phyloP scores from a whole-genome alignment of 2,113 vertebrate species.

The Greenwoodochromis staneri region DNA sequence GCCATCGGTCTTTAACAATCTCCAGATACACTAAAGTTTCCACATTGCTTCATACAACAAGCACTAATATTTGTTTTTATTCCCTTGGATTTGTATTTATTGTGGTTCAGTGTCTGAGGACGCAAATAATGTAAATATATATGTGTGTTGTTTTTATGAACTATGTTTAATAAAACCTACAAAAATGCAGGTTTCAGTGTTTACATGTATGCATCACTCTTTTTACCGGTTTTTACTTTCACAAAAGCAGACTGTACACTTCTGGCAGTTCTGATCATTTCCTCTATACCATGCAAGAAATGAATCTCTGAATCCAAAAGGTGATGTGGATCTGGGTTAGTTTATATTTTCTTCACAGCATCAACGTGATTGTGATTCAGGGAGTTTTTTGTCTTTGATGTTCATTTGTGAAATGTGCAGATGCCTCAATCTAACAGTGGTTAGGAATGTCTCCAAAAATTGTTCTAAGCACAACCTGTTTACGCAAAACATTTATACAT shows the following conservation, averaged over 20 bases:
- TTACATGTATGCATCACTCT: background rate
- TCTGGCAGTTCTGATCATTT: background rate
- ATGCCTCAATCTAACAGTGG: background rate
- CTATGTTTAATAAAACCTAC: background rate
- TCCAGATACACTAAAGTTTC: background rate
- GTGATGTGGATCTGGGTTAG: background rate
- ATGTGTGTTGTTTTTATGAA: background rate
- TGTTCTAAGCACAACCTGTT: background rate
- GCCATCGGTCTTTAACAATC: background rate
- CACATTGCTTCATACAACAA: background rate
- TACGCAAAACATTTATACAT: background rate
- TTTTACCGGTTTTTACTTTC: fast-evolving
- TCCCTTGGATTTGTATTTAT: background rate
- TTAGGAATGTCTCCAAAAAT: fast-evolving
- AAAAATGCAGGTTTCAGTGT: background rate
- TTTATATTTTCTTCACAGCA: background rate
- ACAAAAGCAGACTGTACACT: background rate
- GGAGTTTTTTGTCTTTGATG: background rate
- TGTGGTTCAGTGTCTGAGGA: background rate
- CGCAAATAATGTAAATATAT: background rate
- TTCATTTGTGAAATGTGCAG: background rate
- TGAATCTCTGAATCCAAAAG: background rate
- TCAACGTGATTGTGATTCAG: background rate
- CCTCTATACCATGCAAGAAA: background rate
- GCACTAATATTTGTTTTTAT: background rate